Evolutionary conservation across 1,140 invertebrate species (phyloP), one percentile per base, ranked within the genome.

Genomic region (Belonocnema kinseyi): DNA sequence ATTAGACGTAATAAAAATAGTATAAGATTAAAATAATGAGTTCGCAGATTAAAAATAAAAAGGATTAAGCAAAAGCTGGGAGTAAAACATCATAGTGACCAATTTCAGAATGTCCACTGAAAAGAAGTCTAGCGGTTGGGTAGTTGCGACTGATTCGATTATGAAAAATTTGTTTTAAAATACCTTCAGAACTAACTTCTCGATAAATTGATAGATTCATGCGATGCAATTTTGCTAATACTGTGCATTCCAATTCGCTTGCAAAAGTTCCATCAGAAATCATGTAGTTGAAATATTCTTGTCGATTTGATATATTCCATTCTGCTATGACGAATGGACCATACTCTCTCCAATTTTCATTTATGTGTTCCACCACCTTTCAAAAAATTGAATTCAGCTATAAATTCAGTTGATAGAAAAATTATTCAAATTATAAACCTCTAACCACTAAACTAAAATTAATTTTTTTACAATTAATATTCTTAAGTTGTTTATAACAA

Each of bases 141-240:
- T 73, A 84, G 12, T 56, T 73, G 1, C 50, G 13, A 33, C 73
- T 83, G 12, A 85, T 75, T 5, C 72, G 83, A 52, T 86, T 89
- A 71, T 88, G 76, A 56, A 90, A 84, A 61, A 89, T 83, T 11
- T 86, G 77, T 33, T 87, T 78, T 0, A 90, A 75, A n/a, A 85
- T 77, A n/a, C 80, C 77, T 10, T 54, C 70, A 2, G 75, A 79
- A 2, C 77, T 61, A 26, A 87, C 78, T 19, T 86, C 77, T 0
- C 88, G 87, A 78, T 90, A 90, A 40, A 90, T 90, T 14, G 87
- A 86, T 3, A 90, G 79, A 83, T 88, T 89, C 81, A 87, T 83
- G n/a, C 76, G 76, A 53, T 90, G 78, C 0, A 90, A 73, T 66
- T 85, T 89, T 0, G 88, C 85, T 2, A 86, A 88, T 10, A 90